These are phyloP conservation scores for Drosophila melanosoma DNA, from an alignment of 2,888 invertebrate genomes.

Conservation along the genomic window DNA sequence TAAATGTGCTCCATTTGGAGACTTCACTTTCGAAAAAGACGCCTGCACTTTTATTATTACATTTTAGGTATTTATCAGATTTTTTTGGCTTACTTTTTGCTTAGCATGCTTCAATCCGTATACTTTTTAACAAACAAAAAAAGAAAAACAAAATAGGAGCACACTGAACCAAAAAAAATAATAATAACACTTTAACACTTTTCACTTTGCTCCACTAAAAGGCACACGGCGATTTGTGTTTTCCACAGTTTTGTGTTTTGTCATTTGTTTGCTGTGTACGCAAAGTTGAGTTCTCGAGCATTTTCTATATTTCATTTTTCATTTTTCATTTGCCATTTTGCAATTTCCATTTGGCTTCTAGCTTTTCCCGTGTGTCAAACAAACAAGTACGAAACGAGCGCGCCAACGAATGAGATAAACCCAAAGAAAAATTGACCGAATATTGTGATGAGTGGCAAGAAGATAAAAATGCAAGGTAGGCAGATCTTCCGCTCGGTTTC, in stretches of 20 bases:
- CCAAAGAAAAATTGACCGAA: neutral
- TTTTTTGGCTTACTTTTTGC: slow-evolving; percentile 17
- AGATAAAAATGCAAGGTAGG: slow-evolving; percentile 40
- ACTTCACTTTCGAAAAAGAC: slow-evolving; percentile 13
- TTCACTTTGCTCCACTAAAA: slow-evolving; percentile 33
- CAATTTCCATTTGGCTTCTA: slow-evolving; percentile 4
- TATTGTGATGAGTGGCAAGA: slow-evolving; percentile 11
- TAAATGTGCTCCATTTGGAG: slow-evolving; percentile 10
- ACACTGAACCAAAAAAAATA: neutral
- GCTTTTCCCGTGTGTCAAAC: slow-evolving; percentile 37
- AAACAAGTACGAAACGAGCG: slow-evolving; percentile 37
- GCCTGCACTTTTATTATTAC: slow-evolving; percentile 40
- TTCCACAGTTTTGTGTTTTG: slow-evolving; percentile 16
- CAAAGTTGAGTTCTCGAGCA: slow-evolving; percentile 10
- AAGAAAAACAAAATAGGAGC: neutral
- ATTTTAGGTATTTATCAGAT: neutral
- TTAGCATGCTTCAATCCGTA: neutral
- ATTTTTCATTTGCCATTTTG: neutral
- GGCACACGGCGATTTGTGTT: slow-evolving; percentile 63
- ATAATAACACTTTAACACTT: neutral
- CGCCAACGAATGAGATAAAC: slow-evolving; percentile 22
- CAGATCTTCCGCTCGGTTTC: slow-evolving; percentile 50
- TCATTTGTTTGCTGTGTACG: slow-evolving; percentile 32
- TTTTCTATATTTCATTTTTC: slow-evolving; percentile 12
- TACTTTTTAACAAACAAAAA: slow-evolving; percentile 3